Evolutionary conservation across 2,113 vertebrate species (phyloP).

Genomic region (Chaetorhynchus papuensis): DNA sequence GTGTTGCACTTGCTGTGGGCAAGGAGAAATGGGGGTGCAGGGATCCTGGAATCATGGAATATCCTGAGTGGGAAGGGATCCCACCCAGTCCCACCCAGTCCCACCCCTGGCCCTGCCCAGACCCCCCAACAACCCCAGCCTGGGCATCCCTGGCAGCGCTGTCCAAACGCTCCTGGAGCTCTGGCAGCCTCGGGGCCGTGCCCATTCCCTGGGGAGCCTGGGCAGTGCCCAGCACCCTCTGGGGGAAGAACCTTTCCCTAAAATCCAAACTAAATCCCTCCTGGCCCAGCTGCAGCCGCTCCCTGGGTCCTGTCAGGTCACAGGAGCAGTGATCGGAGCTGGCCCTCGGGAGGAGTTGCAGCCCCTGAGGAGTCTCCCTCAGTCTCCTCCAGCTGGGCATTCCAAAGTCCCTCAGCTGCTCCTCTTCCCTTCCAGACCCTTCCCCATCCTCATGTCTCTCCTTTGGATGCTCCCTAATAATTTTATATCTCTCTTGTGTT

Average conservation of each 20-base stretch:
- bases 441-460: background rate
- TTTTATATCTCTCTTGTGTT: background rate
- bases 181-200: background rate
- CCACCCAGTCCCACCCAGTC: background rate
- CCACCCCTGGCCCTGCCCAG: background rate
- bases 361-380: background rate
- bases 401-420: rapidly evolving
- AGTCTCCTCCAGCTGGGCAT: background rate
- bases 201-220: background rate
- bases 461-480: background rate
- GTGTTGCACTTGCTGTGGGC: background rate
- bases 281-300: rapidly evolving
- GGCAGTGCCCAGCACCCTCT: background rate
- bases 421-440: background rate
- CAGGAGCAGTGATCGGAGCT: background rate
- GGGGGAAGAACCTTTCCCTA: background rate
- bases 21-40: background rate
- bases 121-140: rapidly evolving
- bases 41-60: background rate
- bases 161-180: background rate
- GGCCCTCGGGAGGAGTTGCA: background rate
- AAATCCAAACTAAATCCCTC: rapidly evolving
- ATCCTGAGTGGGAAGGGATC: background rate
- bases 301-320: background rate
- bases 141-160: background rate